These are phyloP conservation scores for Drosophila cracens DNA, from an alignment of 2,888 invertebrate genomes.

Conservation along the genomic window DNA sequence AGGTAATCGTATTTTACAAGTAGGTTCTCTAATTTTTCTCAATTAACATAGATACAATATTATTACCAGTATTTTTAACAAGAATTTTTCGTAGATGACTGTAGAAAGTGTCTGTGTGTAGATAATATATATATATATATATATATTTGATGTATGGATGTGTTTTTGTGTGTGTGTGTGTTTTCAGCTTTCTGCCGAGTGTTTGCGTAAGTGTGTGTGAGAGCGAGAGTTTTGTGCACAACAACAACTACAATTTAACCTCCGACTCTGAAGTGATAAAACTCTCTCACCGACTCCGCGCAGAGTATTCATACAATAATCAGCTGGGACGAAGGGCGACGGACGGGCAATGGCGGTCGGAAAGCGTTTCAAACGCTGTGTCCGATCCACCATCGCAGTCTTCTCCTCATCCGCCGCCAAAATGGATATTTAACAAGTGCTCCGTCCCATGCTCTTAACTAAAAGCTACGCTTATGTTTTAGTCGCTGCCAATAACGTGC, in stretches of 20 bases:
- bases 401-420: slow-evolving; percentile 35
- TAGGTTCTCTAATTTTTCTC: slow-evolving; percentile 59
- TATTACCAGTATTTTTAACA: slow-evolving; percentile 73
- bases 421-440: slow-evolving; percentile 17
- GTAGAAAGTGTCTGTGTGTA: slow-evolving; percentile 34
- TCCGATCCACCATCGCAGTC: slow-evolving; percentile 31
- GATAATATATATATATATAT: not conserved
- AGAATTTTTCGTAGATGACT: slow-evolving; percentile 71
- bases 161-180: slow-evolving; percentile 20
- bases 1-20: slow-evolving; percentile 76
- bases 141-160: slow-evolving; percentile 8
- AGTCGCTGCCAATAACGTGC: slow-evolving; percentile 69
- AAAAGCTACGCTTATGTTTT: slow-evolving; percentile 77
- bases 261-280: slow-evolving; percentile 79
- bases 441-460: slow-evolving; percentile 54
- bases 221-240: slow-evolving; percentile 80
- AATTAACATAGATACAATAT: slow-evolving; percentile 71
- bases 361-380: slow-evolving; percentile 67
- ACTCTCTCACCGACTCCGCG: slow-evolving; percentile 80
- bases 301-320: slow-evolving; percentile 74
- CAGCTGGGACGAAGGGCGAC: slow-evolving; percentile 42
- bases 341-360: slow-evolving; percentile 34
- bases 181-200: slow-evolving; percentile 29
- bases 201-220: slow-evolving; percentile 56
- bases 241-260: slow-evolving; percentile 80